Base-by-base conservation (phyloP, 2,888 invertebrate species). In the Patella ulyssiponensis region DNA sequence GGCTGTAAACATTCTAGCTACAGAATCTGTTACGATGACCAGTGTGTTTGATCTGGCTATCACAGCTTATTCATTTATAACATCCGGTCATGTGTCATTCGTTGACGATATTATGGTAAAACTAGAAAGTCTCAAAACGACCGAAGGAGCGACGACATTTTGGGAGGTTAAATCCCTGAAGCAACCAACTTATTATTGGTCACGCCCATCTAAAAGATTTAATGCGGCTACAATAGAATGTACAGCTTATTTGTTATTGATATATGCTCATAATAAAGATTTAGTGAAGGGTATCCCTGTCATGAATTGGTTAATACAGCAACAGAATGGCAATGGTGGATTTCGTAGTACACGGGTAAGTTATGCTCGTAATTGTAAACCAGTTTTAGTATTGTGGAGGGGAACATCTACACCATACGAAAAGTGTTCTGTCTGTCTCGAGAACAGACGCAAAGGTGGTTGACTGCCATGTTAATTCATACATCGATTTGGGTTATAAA, bases 171-270 rank as follows among this genome's bases (percentile, higher is more conserved):
- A 4, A 33, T 33, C 33, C 0, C 5, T 5, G 33, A 33, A 33
- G 4, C 33, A 33, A 33, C 33, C 33, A 33, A 5, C 33, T 33
- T 64, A 64, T 76, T 79, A 83, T 75, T 87, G 87, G 86, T 75
- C 74, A 20, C 83, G 82, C 9, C 86, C 88, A 64, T 82, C 83
- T 44, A 64, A 23, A 64, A 1, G 88, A 7, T 20, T n/a, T 14
- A 85, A 85, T n/a, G 86, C 91, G 5, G 81, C 86, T 2, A 87
- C 90, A 77, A 88, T 91, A 27, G 92, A 91, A 81, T 88, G 91
- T 83, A 89, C 91, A 0, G 84, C 91, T n/a, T 92, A 92, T 82
- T 91, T 88, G 14, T 84, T 92, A n/a, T 84, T 92, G 72, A 86
- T 86, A 3, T 88, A 89, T 76, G 85, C 88, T 1, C 71, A 81